Percentiles rank a stretch among this genome's conserved stretches.
Conservation (phyloP, 2,888 invertebrate species). For the Agonopterix subpropinquella region DNA sequence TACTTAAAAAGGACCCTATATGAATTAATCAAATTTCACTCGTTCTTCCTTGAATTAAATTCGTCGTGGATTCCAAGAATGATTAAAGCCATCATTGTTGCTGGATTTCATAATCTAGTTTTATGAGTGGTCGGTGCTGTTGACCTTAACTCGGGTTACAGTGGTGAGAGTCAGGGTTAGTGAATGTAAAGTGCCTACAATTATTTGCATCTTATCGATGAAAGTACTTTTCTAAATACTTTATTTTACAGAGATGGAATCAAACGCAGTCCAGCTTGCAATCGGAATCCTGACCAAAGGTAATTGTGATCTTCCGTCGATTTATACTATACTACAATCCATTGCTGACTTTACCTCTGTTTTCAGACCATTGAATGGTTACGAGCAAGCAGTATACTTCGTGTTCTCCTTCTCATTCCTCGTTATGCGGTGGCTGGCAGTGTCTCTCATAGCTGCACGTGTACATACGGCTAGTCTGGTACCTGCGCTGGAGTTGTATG, state of each 20-base stretch:
- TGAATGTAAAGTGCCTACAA: no score
- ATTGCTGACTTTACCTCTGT: neutral
- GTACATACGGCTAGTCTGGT: constrained; percentile 72
- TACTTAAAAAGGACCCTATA: no score
- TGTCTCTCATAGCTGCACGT: constrained; percentile 73
- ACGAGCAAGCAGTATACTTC: constrained; percentile 77
- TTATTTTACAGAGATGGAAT: constrained; percentile 30
- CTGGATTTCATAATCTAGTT: no score
- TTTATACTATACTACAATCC: neutral
- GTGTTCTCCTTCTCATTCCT: constrained; percentile 79
- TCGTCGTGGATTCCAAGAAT: no score
- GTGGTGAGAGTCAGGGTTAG: no score
- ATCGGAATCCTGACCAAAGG: constrained; percentile 15
- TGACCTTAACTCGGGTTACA: no score
- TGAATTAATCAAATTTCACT: no score
- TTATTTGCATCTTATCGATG: no score
- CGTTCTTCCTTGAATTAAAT: no score
- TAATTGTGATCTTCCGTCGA: constrained; percentile 1
- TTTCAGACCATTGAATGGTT: constrained; percentile 43
- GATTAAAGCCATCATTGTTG: no score
- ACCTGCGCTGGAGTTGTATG: constrained; percentile 72
- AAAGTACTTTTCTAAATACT: neutral
- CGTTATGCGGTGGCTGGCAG: constrained; percentile 73
- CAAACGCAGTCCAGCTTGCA: constrained; percentile 28
- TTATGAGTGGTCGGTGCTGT: no score